These are phyloP conservation scores for Platycnemis pennipes DNA, from an alignment of 2,888 invertebrate genomes.

Conservation along the genomic window DNA sequence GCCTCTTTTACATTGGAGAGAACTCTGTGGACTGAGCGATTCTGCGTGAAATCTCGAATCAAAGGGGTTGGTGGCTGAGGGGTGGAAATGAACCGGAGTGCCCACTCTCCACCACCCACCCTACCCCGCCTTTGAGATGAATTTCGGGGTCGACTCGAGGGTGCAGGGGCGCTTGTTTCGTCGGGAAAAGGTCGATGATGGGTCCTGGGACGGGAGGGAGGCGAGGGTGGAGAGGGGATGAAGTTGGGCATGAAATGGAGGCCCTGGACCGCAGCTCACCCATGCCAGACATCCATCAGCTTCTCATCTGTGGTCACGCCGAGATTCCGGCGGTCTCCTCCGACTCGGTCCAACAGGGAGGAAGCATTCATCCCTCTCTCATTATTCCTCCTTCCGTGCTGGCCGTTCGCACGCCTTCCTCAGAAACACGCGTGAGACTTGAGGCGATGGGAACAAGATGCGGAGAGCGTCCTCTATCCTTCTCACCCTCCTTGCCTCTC, in stretches of 20 bases:
- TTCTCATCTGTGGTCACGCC: constrained; percentile 13
- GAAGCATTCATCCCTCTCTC: constrained; percentile 74
- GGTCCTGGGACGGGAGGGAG: neutral
- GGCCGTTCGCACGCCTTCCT: neutral
- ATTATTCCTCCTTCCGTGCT: constrained; percentile 71
- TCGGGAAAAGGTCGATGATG: neutral
- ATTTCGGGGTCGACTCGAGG: neutral
- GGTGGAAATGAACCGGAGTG: neutral
- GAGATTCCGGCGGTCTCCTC: constrained; percentile 31
- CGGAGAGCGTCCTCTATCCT: neutral
- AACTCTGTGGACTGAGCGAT: neutral
- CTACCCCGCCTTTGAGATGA: neutral
- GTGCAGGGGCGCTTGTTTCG: neutral
- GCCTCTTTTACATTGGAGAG: neutral
- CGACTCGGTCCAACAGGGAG: constrained; percentile 33
- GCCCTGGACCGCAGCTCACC: neutral
- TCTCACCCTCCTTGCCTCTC: neutral
- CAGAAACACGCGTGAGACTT: neutral
- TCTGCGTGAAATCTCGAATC: neutral
- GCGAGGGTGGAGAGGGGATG: constrained; percentile 21
- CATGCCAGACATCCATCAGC: constrained; percentile 2
- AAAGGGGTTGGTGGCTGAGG: too few species aligned
- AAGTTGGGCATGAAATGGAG: constrained; percentile 2
- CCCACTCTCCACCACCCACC: neutral
- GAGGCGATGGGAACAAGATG: neutral